Percentiles rank a stretch among this genome's conserved stretches.
These are phyloP conservation scores for Nerophis ophidion DNA, from an alignment of 2,113 vertebrate genomes.

Conservation along the genomic window DNA sequence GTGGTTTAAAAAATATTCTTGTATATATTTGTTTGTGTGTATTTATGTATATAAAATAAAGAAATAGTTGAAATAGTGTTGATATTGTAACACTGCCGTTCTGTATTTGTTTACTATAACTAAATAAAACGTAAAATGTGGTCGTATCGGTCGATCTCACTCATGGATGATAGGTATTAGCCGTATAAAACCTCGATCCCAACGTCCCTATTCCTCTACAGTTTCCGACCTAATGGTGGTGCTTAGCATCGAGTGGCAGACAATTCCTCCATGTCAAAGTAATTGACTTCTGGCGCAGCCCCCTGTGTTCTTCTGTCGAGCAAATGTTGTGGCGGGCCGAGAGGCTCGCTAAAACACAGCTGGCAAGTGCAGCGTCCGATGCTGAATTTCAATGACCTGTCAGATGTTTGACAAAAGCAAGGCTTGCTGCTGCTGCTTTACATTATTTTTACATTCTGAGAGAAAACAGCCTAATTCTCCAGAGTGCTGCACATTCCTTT, in stretches of 20 bases:
- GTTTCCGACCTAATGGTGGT: slow-evolving; percentile 33
- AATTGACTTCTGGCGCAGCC: slow-evolving; percentile 40
- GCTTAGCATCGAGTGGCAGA: slow-evolving; percentile 33
- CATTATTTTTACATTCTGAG: slow-evolving; percentile 61
- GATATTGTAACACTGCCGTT: too few relatives aligned
- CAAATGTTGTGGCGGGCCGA: slow-evolving; percentile 24
- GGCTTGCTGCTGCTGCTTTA: slow-evolving; percentile 45
- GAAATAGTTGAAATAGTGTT: too few relatives aligned
- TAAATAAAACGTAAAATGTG: too few relatives aligned
- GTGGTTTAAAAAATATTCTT: too few relatives aligned
- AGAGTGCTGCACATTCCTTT: slow-evolving; percentile 41
- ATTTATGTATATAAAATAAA: too few relatives aligned
- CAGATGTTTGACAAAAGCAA: slow-evolving; percentile 55
- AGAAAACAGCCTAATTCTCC: slow-evolving; percentile 62
- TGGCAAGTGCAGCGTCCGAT: slow-evolving; percentile 29
- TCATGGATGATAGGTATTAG: too few relatives aligned
- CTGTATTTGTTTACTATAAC: too few relatives aligned
- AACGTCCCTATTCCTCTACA: not conserved
- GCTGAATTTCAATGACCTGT: slow-evolving; percentile 62
- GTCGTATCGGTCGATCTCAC: too few relatives aligned
- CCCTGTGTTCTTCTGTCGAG: slow-evolving; percentile 12
- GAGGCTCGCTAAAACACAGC: slow-evolving; percentile 35
- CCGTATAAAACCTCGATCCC: too few relatives aligned
- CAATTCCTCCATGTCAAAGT: slow-evolving; percentile 44
- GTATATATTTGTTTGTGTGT: too few relatives aligned